Evolutionary conservation across 2,113 vertebrate genomes (phyloP), one percentile per base, ranked within the genome.

Genomic region (Callipepla squamata): DNA sequence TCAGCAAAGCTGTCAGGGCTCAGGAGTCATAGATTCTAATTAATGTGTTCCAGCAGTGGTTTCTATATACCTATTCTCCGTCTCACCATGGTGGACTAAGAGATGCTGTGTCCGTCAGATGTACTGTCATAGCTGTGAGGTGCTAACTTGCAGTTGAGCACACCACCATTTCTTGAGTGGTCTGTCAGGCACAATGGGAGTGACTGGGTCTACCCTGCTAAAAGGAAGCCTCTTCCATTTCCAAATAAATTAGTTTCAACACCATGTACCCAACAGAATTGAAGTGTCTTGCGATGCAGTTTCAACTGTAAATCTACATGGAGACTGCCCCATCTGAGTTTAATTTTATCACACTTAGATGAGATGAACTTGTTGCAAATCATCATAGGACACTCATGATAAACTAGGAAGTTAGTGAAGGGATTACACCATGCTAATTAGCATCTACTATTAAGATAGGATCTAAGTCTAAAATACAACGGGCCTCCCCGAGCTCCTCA

Each of bases 1-100:
- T 90, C 92, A 96, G 96, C 92, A 94, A 80, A 85, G 32, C 59
- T 88, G 90, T 88, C 90, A 88, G 63, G 34, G 18, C 48, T 87
- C 62, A 76, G 76, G 57, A 90, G 67, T 92, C 65, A 65, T 59
- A 44, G 32, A 88, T 32, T 67, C 51, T 90, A 94, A 96, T 95
- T 86, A 90, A 78, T 25, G 47, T 85, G 42, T 55, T 87, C 42
- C 55, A 83, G 55, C 59, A 89, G 78, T 0, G 0, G 44, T 84
- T 93, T 90, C 85, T 72, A 9, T 40, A 92, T 90, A 45, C 32
- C 9, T 78, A 13, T 93, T 94, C 80, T 72, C 85, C n/a, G 11
- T 78, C 80, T 78, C 42, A 61, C 30, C 90, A 61, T 50, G 40
- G n/a, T 55, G 68, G 59, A 70, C 55, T 63, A 47, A 77, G 72